Evolutionary conservation across 1,140 invertebrate species (phyloP).

Genomic region (Microplitis demolitor): DNA sequence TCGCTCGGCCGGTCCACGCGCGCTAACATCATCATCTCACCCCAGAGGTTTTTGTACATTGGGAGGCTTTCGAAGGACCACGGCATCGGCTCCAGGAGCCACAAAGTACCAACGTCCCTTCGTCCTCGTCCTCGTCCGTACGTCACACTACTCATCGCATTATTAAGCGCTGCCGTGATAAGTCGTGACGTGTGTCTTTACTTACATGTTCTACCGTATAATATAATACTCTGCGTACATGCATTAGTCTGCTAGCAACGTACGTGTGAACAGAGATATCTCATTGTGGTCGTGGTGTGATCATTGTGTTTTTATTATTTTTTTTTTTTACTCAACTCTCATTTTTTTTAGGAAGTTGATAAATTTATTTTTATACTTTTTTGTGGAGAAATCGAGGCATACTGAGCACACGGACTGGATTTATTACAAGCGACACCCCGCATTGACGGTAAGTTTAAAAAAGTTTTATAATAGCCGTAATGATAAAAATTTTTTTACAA

Average conservation of each 20-base stretch:
- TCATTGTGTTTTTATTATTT: neutral
- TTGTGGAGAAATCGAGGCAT: slow-evolving; percentile 3
- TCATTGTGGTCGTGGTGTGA: neutral
- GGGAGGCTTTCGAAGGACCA: slow-evolving; percentile 4
- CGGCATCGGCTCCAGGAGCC: slow-evolving; percentile 20
- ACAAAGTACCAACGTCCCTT: too few relatives aligned
- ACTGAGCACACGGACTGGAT: slow-evolving; percentile 40
- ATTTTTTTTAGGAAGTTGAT: neutral
- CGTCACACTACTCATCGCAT: too few relatives aligned
- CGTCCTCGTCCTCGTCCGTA: too few relatives aligned
- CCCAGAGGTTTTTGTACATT: slow-evolving; percentile 30
- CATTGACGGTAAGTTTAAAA: slow-evolving; percentile 43
- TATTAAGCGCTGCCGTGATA: too few relatives aligned
- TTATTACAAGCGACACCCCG: slow-evolving; percentile 38
- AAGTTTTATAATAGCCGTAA: too few relatives aligned
- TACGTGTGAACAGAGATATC: neutral
- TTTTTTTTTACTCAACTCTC: neutral
- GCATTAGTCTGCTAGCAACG: too few relatives aligned
- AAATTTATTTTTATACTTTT: neutral
- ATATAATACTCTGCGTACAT: too few relatives aligned
- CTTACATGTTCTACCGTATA: too few relatives aligned
- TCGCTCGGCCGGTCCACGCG: slow-evolving; percentile 51
- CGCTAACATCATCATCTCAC: slow-evolving; percentile 38
- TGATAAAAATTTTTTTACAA: too few relatives aligned
- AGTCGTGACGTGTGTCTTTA: too few relatives aligned